Conservation (phyloP, 2,888 invertebrate species). For the Epinotia ramella region DNA sequence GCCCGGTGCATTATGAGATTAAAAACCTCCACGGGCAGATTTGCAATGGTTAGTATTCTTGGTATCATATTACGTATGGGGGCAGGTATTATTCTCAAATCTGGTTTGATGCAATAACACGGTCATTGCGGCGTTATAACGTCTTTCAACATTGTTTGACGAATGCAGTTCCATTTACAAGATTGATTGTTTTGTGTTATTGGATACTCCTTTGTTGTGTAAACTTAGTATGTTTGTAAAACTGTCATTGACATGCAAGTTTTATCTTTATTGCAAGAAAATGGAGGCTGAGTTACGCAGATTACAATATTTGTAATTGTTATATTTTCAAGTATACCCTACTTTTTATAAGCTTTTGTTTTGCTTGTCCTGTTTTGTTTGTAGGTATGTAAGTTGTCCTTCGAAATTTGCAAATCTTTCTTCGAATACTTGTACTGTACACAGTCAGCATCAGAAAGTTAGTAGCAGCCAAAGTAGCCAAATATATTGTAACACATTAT, state of each 20-base stretch:
- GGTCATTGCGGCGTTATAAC: conserved; percentile 1
- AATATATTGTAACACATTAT: too few relatives aligned
- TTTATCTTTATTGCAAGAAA: background rate
- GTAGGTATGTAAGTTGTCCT: too few relatives aligned
- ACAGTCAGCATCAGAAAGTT: too few relatives aligned
- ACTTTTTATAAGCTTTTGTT: background rate
- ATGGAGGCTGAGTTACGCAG: background rate
- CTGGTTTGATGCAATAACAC: conserved; percentile 11
- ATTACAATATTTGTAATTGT: background rate
- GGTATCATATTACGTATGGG: conserved; percentile 24
- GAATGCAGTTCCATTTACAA: background rate
- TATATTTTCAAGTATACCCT: background rate
- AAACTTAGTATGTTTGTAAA: background rate
- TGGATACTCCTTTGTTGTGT: conserved; percentile 14
- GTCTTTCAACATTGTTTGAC: background rate
- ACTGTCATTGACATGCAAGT: background rate
- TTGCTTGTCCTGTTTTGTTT: too few relatives aligned
- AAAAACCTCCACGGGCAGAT: conserved; percentile 61
- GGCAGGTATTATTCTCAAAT: conserved; percentile 38
- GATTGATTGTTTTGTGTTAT: background rate
- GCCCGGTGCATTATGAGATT: conserved; percentile 69
- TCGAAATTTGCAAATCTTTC: too few relatives aligned
- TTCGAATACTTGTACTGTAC: too few relatives aligned
- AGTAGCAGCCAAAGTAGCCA: too few relatives aligned
- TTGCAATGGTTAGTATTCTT: conserved; percentile 69